Base-by-base conservation (phyloP, 2,797 vertebrate species). In the Euthynnus affinis region DNA sequence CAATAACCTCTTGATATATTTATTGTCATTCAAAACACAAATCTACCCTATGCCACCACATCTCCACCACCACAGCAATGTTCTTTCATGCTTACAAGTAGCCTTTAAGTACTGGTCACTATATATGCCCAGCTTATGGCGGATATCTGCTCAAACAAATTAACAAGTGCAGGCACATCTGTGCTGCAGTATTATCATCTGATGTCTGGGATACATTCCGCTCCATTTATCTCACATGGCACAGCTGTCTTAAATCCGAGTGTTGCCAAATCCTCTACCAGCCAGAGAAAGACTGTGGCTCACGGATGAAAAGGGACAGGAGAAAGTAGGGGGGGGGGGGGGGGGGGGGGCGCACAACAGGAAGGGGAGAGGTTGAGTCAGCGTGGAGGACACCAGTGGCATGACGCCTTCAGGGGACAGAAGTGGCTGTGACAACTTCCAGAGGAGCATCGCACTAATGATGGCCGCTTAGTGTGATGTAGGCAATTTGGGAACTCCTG, bases 191-290 rank as follows among this genome's bases (percentile, higher is more conserved):
- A 48, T 86, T 63, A 82, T 80, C 32, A 29, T 84, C 72, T 59
- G 76, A 88, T 82, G 84, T 84, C 82, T 85, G 88, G 83, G 75
- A 89, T 77, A 68, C 53, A 40, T 88, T 91, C 76, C 3, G 74
- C 89, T 87, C 87, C 75, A 81, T 88, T 90, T 88, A 84, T 81
- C 75, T 84, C 84, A 80, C 80, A 76, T 55, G 62, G 80, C 82
- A 76, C 88, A 89, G 87, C 87, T 90, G 87, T 79, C 71, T 90
- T 63, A 82, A 87, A 87, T 83, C 77, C 5, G 58, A 66, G 34
- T 62, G 71, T 71, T 74, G 84, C 85, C 88, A 91, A 90, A 93
- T 84, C 82, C 77, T 84, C 74, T 83, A 49, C 4, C 52, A 46
- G 81, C 68, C 83, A 74, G 42, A 44, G 46, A 76, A 74, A 86